Evolutionary conservation across 2,797 vertebrate genomes (phyloP), one percentile per base, ranked within the genome.

Genomic region (Lagodon rhomboides): DNA sequence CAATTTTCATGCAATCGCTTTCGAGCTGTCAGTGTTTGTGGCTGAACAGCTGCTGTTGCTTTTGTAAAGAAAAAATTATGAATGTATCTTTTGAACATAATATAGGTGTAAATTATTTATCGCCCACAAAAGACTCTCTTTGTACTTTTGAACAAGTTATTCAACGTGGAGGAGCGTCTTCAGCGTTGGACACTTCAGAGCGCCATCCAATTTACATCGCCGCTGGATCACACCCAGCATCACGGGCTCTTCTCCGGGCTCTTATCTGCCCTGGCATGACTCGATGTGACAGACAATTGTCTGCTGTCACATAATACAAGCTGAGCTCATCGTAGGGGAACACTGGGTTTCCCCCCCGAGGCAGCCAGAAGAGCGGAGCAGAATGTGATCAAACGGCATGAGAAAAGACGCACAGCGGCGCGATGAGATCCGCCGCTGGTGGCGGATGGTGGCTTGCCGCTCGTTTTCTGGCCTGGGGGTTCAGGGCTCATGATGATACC

Each of bases 241-340:
- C 56, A 47, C n/a, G 5, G 30, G 12, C 65, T 73, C 22, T 34
- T 73, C 23, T 63, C 17, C 0, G 78, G 46, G 83, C 66, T 63
- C 75, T 68, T n/a, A 46, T 83, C 84, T 58, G 60, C 58, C 65
- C 0, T 15, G 34, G 2, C 25, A 47, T 65, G 80, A 84, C 81
- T 85, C 60, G 15, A 25, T 17, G 60, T 54, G 86, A 83, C 82
- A 86, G 67, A 82, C 74, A 43, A 73, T 77, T 58, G 86, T 85
- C 70, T 47, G 41, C 78, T 10, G 69, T 83, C 86, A 91, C 84
- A 43, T 77, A 61, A 91, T 63, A 79, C 81, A 73, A 83, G 78
- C 86, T 77, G 87, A 90, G 85, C 68, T 90, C 85, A 90, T 77
- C 62, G n/a, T 1, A 9, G 65, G 63, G 77, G 73, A 85, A 73